These are phyloP conservation scores for Melinopterus prodromus DNA, from an alignment of 2,888 invertebrate species.

Conservation along the genomic window DNA sequence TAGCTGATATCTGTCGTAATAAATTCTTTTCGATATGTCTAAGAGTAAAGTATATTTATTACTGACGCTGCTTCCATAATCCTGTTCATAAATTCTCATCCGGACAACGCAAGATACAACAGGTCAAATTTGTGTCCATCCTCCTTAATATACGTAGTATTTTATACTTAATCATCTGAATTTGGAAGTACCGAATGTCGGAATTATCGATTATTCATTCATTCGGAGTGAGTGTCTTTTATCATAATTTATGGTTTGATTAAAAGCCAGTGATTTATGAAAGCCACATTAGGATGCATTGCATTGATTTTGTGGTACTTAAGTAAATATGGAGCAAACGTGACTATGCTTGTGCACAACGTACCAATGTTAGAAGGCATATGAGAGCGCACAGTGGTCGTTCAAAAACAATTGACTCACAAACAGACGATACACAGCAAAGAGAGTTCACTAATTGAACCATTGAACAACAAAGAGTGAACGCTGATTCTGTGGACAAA, in stretches of 20 bases:
- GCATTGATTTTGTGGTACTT: not conserved
- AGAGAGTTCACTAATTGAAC: no score
- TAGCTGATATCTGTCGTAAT: not conserved
- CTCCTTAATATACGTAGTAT: not conserved
- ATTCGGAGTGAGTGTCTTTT: not conserved
- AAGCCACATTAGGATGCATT: not conserved
- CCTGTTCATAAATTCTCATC: not conserved
- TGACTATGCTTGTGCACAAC: no score
- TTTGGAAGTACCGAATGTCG: not conserved
- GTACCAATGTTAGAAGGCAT: no score
- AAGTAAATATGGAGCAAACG: no score
- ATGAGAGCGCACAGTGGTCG: no score
- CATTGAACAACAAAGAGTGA: no score
- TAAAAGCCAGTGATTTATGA: not conserved
- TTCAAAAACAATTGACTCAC: no score
- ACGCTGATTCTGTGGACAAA: no score
- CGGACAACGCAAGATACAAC: not conserved
- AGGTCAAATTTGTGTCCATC: not conserved
- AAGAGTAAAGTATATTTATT: not conserved
- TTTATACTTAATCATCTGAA: not conserved
- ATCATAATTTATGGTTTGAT: not conserved
- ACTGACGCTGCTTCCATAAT: not conserved
- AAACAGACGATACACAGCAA: no score
- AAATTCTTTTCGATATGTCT: not conserved
- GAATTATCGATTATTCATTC: not conserved